Conservation (phyloP, 2,797 vertebrate species). For the Caiman crocodilus region DNA sequence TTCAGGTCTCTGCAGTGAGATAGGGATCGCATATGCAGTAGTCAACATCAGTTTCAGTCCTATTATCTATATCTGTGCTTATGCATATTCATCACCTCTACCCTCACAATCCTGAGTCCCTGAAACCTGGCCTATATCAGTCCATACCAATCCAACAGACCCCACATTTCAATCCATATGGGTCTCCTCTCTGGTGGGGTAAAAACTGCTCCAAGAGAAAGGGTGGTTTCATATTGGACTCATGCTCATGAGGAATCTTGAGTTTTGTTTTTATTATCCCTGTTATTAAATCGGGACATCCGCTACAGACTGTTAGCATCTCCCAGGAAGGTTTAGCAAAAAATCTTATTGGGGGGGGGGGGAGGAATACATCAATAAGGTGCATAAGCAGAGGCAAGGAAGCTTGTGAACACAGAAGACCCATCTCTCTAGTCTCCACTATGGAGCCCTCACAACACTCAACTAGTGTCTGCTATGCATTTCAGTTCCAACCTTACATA, state of each 20-base stretch:
- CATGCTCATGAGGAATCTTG: neutral
- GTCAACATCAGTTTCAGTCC: neutral
- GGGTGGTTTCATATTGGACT: neutral
- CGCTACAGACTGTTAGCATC: neutral
- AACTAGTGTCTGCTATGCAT: neutral
- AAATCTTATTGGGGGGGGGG: neutral
- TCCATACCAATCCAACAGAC: conserved; percentile 20
- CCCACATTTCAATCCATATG: neutral
- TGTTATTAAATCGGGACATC: too few species aligned
- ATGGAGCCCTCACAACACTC: neutral
- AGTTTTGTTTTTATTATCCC: too few species aligned
- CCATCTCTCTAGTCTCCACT: neutral
- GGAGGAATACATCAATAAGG: conserved; percentile 15
- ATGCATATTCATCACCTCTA: neutral
- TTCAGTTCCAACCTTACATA: neutral
- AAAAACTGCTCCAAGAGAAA: conserved; percentile 46
- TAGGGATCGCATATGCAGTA: neutral
- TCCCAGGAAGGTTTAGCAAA: neutral
- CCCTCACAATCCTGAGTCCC: neutral
- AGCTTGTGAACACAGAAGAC: neutral
- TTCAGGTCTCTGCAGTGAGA: neutral
- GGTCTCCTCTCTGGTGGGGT: conserved; percentile 19
- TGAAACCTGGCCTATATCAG: conserved; percentile 18
- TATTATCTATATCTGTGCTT: conserved; percentile 12
- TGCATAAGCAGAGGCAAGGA: neutral